Conservation (phyloP, 1,140 invertebrate genomes). For the Zaprionus lachaisei region DNA sequence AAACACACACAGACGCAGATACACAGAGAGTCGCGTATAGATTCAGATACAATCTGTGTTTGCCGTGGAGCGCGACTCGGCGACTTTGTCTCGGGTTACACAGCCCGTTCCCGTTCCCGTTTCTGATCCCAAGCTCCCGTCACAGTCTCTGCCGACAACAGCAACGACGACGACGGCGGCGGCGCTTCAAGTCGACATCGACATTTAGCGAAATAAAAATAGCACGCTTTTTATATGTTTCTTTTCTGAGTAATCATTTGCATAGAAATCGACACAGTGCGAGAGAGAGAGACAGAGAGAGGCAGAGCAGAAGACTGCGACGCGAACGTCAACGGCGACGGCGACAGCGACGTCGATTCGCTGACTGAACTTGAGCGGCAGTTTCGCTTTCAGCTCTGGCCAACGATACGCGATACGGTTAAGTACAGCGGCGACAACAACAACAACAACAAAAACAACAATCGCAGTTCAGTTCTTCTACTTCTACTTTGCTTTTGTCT, state of each 20-base stretch:
- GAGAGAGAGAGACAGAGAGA: not conserved
- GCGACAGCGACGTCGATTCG: constrained; percentile 36
- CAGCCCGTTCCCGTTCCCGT: constrained; percentile 33
- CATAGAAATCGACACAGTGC: constrained; percentile 73
- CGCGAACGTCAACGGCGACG: constrained; percentile 15
- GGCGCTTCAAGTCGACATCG: constrained; percentile 77
- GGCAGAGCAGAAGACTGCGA: constrained; percentile 13
- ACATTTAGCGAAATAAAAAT: constrained; percentile 82
- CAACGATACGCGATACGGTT: constrained; percentile 30
- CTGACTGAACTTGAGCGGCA: constrained; percentile 68
- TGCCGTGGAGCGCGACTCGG: constrained; percentile 46
- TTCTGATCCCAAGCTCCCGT: constrained; percentile 42
- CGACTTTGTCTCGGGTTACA: constrained; percentile 49
- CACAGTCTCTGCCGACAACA: constrained; percentile 64
- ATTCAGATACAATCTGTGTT: constrained; percentile 77
- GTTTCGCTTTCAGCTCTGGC: constrained; percentile 57
- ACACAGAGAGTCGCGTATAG: constrained; percentile 59
- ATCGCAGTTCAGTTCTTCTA: constrained; percentile 25
- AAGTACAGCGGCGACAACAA: not conserved
- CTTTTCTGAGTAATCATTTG: constrained; percentile 78
- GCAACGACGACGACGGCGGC: constrained; percentile 34
- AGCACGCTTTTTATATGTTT: constrained; percentile 77
- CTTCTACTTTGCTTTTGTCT: constrained; percentile 6
- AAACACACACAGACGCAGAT: constrained; percentile 45
- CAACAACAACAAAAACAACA: constrained; percentile 5